These are phyloP conservation scores for Passerina amoena DNA, from an alignment of 2,113 vertebrate species.

Conservation along the genomic window DNA sequence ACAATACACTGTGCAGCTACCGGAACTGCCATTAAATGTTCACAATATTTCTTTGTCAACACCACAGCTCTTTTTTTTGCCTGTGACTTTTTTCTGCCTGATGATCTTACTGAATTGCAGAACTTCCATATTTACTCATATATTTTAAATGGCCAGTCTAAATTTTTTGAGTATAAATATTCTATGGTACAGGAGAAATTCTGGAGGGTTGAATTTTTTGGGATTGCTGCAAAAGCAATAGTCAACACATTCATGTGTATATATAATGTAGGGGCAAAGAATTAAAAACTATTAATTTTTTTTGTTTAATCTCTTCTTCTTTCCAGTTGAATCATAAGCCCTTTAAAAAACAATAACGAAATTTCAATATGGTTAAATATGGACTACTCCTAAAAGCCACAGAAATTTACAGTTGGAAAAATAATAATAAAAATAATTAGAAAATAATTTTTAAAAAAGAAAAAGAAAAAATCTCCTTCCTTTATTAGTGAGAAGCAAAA, in stretches of 20 bases:
- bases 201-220: neutral
- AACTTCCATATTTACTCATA: neutral
- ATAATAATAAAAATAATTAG: neutral
- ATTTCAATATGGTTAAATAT: neutral
- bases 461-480: neutral
- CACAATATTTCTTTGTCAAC: constrained; percentile 46
- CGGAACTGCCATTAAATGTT: constrained; percentile 54
- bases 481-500: neutral
- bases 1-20: constrained; percentile 33
- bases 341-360: neutral
- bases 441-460: neutral
- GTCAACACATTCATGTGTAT: neutral
- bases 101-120: neutral
- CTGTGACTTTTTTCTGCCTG: neutral
- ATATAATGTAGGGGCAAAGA: neutral
- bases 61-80: neutral
- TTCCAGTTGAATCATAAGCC: neutral
- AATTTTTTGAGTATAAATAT: neutral
- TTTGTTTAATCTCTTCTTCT: neutral
- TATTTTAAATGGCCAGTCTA: neutral
- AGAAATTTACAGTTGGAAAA: neutral
- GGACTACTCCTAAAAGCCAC: neutral
- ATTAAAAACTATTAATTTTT: neutral
- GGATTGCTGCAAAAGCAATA: neutral
- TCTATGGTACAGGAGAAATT: neutral